Conservation (phyloP, 2,888 invertebrate species). For the Chelonus formosanus region DNA sequence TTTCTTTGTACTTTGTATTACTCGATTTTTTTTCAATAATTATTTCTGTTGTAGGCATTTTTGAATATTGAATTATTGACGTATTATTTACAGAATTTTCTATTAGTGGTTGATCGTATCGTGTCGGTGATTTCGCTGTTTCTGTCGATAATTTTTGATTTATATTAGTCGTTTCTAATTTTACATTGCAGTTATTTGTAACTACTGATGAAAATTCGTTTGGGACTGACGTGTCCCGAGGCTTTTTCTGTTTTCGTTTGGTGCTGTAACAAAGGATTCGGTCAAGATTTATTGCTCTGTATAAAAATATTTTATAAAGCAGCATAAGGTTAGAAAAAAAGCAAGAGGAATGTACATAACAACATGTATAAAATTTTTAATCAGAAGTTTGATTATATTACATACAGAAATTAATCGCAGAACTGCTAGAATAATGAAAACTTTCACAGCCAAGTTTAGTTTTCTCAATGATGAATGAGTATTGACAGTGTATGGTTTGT, state of each 20-base stretch:
- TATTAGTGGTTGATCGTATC: too few relatives aligned
- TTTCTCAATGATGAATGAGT: too few relatives aligned
- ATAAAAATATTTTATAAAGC: too few relatives aligned
- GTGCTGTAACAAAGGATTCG: conserved; percentile 51
- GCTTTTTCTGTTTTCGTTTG: conserved; percentile 57
- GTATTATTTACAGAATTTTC: conserved; percentile 28
- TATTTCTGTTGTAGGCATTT: conserved; percentile 35
- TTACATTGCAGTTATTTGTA: conserved; percentile 37
- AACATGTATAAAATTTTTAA: too few relatives aligned
- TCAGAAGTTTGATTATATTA: too few relatives aligned
- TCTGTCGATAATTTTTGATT: conserved; percentile 10
- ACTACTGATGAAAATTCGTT: conserved; percentile 35
- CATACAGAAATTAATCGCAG: too few relatives aligned
- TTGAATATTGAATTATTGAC: conserved; percentile 36
- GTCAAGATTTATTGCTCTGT: too few relatives aligned
- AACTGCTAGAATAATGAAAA: too few relatives aligned
- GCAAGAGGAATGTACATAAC: too few relatives aligned
- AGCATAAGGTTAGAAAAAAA: too few relatives aligned
- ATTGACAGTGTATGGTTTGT: too few relatives aligned
- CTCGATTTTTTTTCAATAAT: conserved; percentile 39
- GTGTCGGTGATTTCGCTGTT: conserved; percentile 25
- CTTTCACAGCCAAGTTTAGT: too few relatives aligned
- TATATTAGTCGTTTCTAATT: conserved; percentile 39
- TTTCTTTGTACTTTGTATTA: conserved; percentile 50
- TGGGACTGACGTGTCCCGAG: conserved; percentile 45